Evolutionary conservation across 2,113 vertebrate species (phyloP), one percentile per base, ranked within the genome.

Genomic region (Carassius auratus): DNA sequence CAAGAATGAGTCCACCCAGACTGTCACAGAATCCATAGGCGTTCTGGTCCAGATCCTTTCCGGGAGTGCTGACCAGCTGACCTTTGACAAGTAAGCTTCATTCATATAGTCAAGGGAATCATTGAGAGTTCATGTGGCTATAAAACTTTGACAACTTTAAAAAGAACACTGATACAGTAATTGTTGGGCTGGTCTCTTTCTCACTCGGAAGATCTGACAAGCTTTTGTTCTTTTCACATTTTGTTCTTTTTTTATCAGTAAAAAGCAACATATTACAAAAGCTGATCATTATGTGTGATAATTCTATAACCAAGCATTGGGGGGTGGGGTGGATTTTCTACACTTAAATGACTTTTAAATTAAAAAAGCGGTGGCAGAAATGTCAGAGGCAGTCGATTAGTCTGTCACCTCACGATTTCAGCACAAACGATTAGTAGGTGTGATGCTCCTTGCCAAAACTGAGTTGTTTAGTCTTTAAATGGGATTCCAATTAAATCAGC

Each of bases 1-100:
- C n/a, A 64, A 81, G 81, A 68, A 19, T 69, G 83, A 89, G 45
- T 81, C 87, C 19, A 30, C 88, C 33, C 81, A 85, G 12, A 26
- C 4, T 21, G 66, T 94, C 45, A 75, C 33, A 26, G 80, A 92
- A 13, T 80, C 91, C 13, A 55, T 83, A 55, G 85, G 87, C 1
- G 33, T 92, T n/a, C 77, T 95, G 66, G 45, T 92, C 57, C 86
- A 93, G 73, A 36, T 95, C 74, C 52, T 93, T 36, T 91, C 82
- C 13, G 90, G 89, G 2, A 55, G 79, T 3, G 91, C 90, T 26
- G 81, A 93, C 82, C 80, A 91, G 64, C 30, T 78, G 36, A 94
- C 89, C 7, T 95, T 94, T 93, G 21, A 90, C 33, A 92, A 85
- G 95, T 95, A 90, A 19, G 14, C 26, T 77, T 77, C 1, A 23